Percentiles rank a stretch among this genome's conserved stretches.
Evolutionary conservation across 92 coral and sea anemone species (phyloP).

Genomic region (Chrysogorgia sp.): DNA sequence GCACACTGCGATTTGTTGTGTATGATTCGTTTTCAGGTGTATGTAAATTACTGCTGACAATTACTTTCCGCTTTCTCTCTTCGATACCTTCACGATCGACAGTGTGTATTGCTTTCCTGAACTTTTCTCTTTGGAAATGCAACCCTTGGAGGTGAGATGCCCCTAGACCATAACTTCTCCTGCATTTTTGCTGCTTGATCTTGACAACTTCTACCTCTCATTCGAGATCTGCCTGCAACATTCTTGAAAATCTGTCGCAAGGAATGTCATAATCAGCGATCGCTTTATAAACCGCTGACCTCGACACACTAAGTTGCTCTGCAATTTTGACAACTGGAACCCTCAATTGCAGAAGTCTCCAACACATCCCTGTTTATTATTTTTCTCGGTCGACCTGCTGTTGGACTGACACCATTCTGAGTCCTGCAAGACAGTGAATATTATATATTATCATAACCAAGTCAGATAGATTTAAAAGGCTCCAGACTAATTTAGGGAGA

Average conservation of each 20-base stretch:
- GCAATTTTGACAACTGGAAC: conserved; percentile 30
- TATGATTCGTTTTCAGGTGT: too few relatives aligned
- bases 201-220: conserved; percentile 10
- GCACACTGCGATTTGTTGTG: too few relatives aligned
- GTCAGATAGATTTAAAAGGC: too few relatives aligned
- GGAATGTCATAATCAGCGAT: conserved; percentile 23
- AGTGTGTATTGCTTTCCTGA: conserved; percentile 8
- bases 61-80: conserved; percentile 40
- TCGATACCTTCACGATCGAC: conserved; percentile 46
- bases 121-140: conserved; percentile 38
- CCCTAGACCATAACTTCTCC: conserved; percentile 52
- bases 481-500: too few relatives aligned
- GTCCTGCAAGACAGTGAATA: too few relatives aligned
- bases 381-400: too few relatives aligned
- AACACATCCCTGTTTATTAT: too few relatives aligned
- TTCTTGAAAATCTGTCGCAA: conserved; percentile 8
- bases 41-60: too few relatives aligned
- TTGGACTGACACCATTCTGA: too few relatives aligned
- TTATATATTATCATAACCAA: too few relatives aligned
- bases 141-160: conserved; percentile 25
- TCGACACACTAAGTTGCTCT: conserved; percentile 30
- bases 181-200: conserved; percentile 36
- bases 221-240: conserved; percentile 8
- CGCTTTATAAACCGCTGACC: conserved; percentile 28
- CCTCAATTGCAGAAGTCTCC: conserved; percentile 17